Percentiles rank a stretch among this genome's conserved stretches.
Evolutionary conservation across 2,888 invertebrate species (phyloP).

Genomic region (Zele albiditarsus): DNA sequence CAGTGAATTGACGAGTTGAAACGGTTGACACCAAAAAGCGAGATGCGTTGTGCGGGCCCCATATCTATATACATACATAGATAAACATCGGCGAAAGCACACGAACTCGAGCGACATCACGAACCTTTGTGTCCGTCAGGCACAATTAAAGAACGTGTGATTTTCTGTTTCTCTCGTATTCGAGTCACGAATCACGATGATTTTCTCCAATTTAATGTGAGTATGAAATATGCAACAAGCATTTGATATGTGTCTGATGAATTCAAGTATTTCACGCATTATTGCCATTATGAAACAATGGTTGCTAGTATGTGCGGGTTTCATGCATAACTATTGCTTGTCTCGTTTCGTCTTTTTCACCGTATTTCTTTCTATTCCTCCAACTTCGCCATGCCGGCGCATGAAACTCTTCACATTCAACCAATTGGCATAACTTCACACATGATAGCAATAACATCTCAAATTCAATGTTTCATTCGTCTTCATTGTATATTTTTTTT

Average conservation of each 20-base stretch:
- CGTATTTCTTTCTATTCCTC: constrained; percentile 27
- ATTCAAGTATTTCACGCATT: constrained; percentile 23
- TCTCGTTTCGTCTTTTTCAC: neutral
- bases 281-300: constrained; percentile 58
- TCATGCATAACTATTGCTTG: constrained; percentile 53
- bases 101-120: constrained; percentile 3
- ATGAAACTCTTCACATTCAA: constrained; percentile 34
- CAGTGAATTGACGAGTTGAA: too few species aligned
- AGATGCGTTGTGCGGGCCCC: too few species aligned
- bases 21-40: too few species aligned
- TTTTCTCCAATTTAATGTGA: constrained; percentile 68
- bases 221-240: constrained; percentile 51
- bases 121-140: constrained; percentile 12
- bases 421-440: constrained; percentile 20
- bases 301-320: constrained; percentile 60
- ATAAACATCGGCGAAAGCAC: neutral
- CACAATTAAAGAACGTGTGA: constrained; percentile 24
- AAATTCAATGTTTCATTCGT: neutral
- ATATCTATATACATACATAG: too few species aligned
- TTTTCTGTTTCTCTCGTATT: constrained; percentile 40
- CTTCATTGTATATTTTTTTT: neutral
- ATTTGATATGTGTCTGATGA: neutral
- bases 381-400: constrained; percentile 53
- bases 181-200: constrained; percentile 61
- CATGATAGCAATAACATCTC: neutral